Base-by-base conservation (phyloP, 2,888 invertebrate genomes). In the Diarsia rubi region DNA sequence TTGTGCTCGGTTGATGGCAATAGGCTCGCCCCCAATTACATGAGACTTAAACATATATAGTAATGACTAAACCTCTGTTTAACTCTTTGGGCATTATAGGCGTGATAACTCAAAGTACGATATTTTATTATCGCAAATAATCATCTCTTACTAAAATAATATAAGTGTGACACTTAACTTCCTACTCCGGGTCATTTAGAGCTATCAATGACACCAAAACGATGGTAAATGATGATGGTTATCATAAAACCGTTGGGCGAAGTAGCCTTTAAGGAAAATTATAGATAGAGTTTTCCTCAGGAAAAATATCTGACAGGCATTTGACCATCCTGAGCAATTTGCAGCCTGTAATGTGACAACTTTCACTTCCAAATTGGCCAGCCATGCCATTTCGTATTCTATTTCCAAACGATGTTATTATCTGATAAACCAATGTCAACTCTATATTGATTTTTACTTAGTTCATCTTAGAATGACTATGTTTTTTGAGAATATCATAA, bases 281-380 rank as follows among this genome's bases (percentile, higher is more conserved):
- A 84, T 83, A 86, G 79, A 90, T 86, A 86, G 84, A 84, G 88
- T 88, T 86, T 88, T 79, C 79, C 75, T 75, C 76, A 79, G 62
- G 78, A 88, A 87, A 88, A 87, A 85, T 88, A 81, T 81, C 85
- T 83, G 78, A 59, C 80, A 82, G 84, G 82, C 86, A 81, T 89
- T 91, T 90, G 89, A 89, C 88, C 90, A 87, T 81, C 85, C 87
- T 83, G 89, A 88, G 88, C 86, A 90, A 91, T 91, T 90, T 90
- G 86, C 85, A 84, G 78, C 65, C 85, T 80, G 84, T 89, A 91
- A 91, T 90, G 89, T 88, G 88, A 85, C 89, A 90, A 91, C 88
- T 91, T 91, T 89, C 82, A 86, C 86, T 88, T 86, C 85, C 82
- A 91, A 91, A 91, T 91, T 89, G 86, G 88, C 88, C 75, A 73